Evolutionary conservation across 2,888 invertebrate species (phyloP).

Genomic region (Ecliptopera silaceata): DNA sequence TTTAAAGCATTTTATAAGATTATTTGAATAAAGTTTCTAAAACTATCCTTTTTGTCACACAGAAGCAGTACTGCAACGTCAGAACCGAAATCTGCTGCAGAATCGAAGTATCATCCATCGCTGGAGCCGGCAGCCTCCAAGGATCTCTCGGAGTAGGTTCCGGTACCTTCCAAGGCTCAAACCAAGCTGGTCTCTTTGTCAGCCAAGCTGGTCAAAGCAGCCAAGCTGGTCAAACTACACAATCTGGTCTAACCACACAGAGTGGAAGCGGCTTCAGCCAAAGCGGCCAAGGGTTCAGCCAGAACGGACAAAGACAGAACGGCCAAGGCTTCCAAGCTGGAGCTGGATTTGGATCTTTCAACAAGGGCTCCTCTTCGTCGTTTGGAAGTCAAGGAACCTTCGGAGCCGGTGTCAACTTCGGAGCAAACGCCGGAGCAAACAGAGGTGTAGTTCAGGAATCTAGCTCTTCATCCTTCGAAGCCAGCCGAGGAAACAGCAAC

Average conservation of each 20-base stretch:
- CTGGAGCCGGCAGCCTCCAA: slow-evolving; percentile 53
- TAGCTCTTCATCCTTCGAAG: slow-evolving; percentile 31
- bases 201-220: slow-evolving; percentile 25
- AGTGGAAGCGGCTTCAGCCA: slow-evolving; percentile 6
- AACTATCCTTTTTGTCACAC: slow-evolving; percentile 56
- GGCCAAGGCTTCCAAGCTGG: slow-evolving; percentile 17
- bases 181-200: slow-evolving; percentile 51
- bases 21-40: neutral
- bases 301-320: slow-evolving; percentile 5
- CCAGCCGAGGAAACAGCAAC: slow-evolving; percentile 25
- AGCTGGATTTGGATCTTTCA: slow-evolving; percentile 39
- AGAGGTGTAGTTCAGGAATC: slow-evolving; percentile 33
- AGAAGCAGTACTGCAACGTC: slow-evolving; percentile 77
- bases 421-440: slow-evolving; percentile 35
- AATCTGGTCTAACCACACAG: neutral
- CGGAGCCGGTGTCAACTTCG: slow-evolving; percentile 28
- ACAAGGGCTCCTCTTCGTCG: slow-evolving; percentile 29
- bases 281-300: slow-evolving; percentile 17
- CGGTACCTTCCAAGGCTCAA: slow-evolving; percentile 53
- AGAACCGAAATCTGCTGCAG: slow-evolving; percentile 77
- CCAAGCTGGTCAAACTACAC: slow-evolving; percentile 6
- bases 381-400: slow-evolving; percentile 35
- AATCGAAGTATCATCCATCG: slow-evolving; percentile 56
- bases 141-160: slow-evolving; percentile 59
- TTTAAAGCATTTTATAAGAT: neutral